Conservation (phyloP, 2,113 vertebrate species). For the Sander vitreus region DNA sequence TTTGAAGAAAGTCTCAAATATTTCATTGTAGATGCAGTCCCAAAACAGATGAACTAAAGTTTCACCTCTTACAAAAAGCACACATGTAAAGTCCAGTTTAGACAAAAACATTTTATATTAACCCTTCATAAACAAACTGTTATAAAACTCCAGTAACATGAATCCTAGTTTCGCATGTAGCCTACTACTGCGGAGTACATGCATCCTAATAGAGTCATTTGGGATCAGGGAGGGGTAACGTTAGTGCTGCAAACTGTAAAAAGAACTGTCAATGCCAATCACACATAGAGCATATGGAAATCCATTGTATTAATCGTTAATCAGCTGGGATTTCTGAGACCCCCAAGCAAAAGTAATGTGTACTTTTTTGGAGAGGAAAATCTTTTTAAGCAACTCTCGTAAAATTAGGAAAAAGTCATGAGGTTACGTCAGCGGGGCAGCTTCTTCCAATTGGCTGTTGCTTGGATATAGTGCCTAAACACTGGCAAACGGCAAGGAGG, state of each 20-base stretch:
- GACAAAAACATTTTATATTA: too few species aligned
- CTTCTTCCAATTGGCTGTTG: constrained; percentile 55
- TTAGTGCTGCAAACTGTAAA: too few species aligned
- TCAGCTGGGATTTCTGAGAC: background rate
- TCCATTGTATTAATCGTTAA: background rate
- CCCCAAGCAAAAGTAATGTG: background rate
- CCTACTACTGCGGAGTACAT: too few species aligned
- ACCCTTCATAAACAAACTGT: too few species aligned
- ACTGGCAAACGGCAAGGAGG: background rate
- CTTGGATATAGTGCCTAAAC: constrained; percentile 42
- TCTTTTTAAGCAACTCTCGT: background rate
- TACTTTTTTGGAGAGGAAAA: too few species aligned
- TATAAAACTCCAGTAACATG: too few species aligned
- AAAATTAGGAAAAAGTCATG: background rate
- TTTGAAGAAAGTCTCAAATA: background rate
- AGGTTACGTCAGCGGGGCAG: background rate
- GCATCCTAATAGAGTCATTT: too few species aligned
- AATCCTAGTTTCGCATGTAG: too few species aligned
- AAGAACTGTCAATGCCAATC: too few species aligned
- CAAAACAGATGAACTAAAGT: background rate
- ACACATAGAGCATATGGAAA: background rate
- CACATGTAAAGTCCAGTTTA: background rate
- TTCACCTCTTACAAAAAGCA: background rate
- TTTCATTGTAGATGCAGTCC: background rate
- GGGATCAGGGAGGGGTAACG: too few species aligned